A percentile compares a stretch with the other conserved stretches of the same genome.
Conservation (phyloP, 2,113 vertebrate genomes). For the Ailuropoda melanoleuca region DNA sequence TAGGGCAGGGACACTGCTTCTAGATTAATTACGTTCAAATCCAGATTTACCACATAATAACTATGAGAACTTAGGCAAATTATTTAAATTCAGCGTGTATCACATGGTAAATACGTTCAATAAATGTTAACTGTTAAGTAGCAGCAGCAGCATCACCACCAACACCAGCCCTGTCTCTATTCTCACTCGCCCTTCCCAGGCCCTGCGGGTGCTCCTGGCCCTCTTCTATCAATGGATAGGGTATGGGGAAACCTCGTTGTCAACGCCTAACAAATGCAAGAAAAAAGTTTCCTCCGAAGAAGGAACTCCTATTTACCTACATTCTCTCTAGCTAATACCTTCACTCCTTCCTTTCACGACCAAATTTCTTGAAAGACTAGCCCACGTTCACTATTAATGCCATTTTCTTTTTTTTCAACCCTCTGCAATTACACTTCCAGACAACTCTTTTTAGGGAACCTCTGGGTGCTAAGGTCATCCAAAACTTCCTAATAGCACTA, state of each 20-base stretch:
- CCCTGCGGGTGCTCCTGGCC: background rate
- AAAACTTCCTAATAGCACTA: background rate
- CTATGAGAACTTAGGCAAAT: background rate
- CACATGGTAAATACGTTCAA: background rate
- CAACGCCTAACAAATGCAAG: background rate
- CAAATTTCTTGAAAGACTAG: background rate
- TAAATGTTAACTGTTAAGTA: background rate
- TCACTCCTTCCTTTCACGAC: background rate
- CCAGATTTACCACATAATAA: background rate
- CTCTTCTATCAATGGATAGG: background rate
- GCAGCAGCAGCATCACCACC: background rate
- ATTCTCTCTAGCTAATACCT: background rate
- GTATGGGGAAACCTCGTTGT: background rate
- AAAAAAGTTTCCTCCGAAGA: background rate
- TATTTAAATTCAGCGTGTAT: background rate
- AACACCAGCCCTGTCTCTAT: background rate
- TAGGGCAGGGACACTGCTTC: background rate
- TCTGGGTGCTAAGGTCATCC: background rate
- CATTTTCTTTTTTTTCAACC: constrained; percentile 6
- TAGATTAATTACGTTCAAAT: constrained; percentile 16
- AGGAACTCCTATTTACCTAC: background rate
- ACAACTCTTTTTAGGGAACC: background rate
- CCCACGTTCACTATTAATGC: background rate
- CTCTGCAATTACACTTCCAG: background rate
- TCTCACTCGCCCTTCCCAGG: background rate